phyloP scores from a whole-genome alignment of 2,113 vertebrate species.

The Anser cygnoides region DNA sequence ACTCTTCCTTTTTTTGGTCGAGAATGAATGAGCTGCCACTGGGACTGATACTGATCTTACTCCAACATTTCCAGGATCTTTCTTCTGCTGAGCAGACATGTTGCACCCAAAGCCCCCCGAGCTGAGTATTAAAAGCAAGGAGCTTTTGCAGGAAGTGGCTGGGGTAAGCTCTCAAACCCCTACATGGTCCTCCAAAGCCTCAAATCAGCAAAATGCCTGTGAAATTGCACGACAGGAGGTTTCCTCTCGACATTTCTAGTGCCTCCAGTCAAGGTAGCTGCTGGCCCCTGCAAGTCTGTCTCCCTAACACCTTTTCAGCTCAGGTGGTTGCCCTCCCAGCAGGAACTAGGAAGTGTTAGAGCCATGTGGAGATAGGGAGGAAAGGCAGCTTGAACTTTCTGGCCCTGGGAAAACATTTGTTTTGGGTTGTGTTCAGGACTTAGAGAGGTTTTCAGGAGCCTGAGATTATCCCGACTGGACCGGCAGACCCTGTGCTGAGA shows the following conservation, averaged over 20 bases:
- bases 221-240: neutral
- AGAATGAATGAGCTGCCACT: neutral
- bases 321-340: neutral
- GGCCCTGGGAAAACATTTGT: neutral
- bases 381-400: neutral
- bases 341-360: neutral
- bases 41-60: slow-evolving; percentile 8
- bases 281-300: neutral
- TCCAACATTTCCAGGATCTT: neutral
- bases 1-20: slow-evolving; percentile 40
- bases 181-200: neutral
- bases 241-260: neutral
- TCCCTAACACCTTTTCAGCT: neutral
- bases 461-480: neutral
- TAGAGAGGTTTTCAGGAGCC: neutral
- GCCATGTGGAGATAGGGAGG: neutral
- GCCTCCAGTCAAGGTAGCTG: neutral
- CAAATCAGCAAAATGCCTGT: neutral
- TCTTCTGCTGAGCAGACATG: neutral
- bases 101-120: neutral
- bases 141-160: neutral
- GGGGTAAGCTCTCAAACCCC: neutral
- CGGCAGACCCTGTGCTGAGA: neutral
- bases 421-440: neutral
- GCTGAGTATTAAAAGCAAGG: neutral